Conservation (phyloP, 1,140 invertebrate genomes). For the Mycetomoellerius zeteki region DNA sequence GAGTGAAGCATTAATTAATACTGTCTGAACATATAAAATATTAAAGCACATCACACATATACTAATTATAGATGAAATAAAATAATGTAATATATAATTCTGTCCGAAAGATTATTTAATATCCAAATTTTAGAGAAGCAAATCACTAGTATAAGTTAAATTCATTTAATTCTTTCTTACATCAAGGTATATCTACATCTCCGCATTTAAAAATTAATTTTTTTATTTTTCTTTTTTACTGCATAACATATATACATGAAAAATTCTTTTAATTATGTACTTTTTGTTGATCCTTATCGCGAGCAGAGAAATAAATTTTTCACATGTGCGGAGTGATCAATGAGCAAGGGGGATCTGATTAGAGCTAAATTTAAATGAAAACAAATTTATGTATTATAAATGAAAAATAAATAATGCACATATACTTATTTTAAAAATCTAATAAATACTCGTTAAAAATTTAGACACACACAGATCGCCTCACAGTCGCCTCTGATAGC, state of each 20-base stretch:
- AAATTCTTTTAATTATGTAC: background rate
- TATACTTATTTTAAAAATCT: too few relatives aligned
- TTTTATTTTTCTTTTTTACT: background rate
- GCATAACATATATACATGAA: background rate
- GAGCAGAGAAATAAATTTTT: too few relatives aligned
- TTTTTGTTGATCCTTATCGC: background rate
- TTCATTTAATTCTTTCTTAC: background rate
- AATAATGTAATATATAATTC: background rate
- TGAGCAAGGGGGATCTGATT: too few relatives aligned
- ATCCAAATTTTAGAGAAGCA: background rate
- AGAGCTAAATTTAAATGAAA: too few relatives aligned
- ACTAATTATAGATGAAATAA: slow-evolving; percentile 4
- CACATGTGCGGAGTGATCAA: too few relatives aligned
- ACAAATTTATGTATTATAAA: too few relatives aligned
- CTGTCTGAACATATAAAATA: background rate
- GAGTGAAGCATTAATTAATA: background rate
- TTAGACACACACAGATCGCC: too few relatives aligned
- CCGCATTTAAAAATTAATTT: background rate
- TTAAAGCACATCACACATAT: background rate
- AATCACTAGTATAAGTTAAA: background rate
- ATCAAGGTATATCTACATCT: background rate
- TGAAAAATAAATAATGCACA: too few relatives aligned
- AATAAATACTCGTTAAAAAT: too few relatives aligned
- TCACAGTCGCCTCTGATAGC: too few relatives aligned
- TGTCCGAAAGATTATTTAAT: background rate